Percentiles rank a stretch among this genome's conserved stretches.
Evolutionary conservation across 2,113 vertebrate genomes (phyloP).

Genomic region (Spermophilus dauricus): DNA sequence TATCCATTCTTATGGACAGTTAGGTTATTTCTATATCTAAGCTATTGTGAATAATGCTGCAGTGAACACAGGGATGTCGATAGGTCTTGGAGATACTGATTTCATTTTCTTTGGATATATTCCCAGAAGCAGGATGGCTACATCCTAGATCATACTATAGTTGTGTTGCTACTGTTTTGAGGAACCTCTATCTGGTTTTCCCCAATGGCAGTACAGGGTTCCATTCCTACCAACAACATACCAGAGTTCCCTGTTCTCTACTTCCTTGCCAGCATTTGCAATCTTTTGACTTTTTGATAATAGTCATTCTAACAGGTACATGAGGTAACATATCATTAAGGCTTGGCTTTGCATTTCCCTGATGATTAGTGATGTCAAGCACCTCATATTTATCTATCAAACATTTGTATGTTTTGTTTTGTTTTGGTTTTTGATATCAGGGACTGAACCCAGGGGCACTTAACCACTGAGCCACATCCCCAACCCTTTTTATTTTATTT

Average conservation of each 20-base stretch:
- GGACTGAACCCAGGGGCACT: too few species aligned
- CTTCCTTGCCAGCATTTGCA: neutral
- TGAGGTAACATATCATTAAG: neutral
- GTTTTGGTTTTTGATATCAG: too few species aligned
- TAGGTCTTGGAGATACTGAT: neutral
- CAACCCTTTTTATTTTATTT: too few species aligned
- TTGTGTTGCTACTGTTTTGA: neutral
- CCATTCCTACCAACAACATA: neutral
- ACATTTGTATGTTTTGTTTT: neutral
- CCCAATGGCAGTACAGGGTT: neutral
- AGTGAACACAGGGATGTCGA: neutral
- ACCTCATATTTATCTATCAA: neutral
- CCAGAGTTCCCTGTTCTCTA: neutral
- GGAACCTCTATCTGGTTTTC: neutral
- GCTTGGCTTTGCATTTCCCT: neutral
- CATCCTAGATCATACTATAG: neutral
- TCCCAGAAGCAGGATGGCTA: too few species aligned
- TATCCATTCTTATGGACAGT: neutral
- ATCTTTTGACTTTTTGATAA: neutral
- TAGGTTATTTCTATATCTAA: neutral
- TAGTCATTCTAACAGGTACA: neutral
- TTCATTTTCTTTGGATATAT: neutral
- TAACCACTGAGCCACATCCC: too few species aligned
- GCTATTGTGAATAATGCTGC: neutral
- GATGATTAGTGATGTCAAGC: neutral